Percentiles rank a stretch among this genome's conserved stretches.
Evolutionary conservation across 2,888 invertebrate genomes (phyloP).

Genomic region (Thumatha senex): DNA sequence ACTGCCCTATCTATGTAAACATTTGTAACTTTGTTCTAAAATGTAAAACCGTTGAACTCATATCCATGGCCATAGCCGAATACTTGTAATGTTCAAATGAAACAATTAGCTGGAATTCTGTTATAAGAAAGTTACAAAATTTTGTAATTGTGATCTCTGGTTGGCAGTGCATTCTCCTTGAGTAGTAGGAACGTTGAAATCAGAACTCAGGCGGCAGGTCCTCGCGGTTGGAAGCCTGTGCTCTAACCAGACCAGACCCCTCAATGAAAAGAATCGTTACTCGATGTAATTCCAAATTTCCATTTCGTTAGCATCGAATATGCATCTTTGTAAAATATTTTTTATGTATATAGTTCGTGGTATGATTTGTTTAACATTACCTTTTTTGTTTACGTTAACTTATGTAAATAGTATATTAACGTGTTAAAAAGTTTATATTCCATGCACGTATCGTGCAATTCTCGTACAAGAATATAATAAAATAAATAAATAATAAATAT

Average conservation of each 20-base stretch:
- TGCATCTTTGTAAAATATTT: slow-evolving; percentile 33
- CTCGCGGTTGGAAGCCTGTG: slow-evolving; percentile 62
- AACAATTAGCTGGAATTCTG: slow-evolving; percentile 22
- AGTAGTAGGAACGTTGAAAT: slow-evolving; percentile 40
- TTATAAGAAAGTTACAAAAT: slow-evolving; percentile 27
- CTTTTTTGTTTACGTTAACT: background rate
- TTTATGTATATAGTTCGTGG: background rate
- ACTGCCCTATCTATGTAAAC: slow-evolving; percentile 13
- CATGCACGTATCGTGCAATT: background rate
- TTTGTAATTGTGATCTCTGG: slow-evolving; percentile 33
- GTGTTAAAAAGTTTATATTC: slow-evolving; percentile 2
- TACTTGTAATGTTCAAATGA: background rate
- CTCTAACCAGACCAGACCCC: slow-evolving; percentile 59
- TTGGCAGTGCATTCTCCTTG: slow-evolving; percentile 62
- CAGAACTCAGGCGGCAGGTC: slow-evolving; percentile 56
- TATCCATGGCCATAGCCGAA: background rate
- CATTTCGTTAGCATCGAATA: slow-evolving; percentile 31
- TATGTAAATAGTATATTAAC: background rate
- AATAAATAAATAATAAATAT: too few relatives aligned
- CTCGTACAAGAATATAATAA: slow-evolving; percentile 11
- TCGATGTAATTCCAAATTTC: slow-evolving; percentile 42
- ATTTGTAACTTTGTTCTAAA: slow-evolving; percentile 22
- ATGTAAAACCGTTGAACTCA: background rate
- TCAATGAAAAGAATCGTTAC: slow-evolving; percentile 34
- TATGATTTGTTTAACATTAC: background rate